Conservation (phyloP, 1,140 invertebrate genomes). For the Diabrotica undecimpunctata region DNA sequence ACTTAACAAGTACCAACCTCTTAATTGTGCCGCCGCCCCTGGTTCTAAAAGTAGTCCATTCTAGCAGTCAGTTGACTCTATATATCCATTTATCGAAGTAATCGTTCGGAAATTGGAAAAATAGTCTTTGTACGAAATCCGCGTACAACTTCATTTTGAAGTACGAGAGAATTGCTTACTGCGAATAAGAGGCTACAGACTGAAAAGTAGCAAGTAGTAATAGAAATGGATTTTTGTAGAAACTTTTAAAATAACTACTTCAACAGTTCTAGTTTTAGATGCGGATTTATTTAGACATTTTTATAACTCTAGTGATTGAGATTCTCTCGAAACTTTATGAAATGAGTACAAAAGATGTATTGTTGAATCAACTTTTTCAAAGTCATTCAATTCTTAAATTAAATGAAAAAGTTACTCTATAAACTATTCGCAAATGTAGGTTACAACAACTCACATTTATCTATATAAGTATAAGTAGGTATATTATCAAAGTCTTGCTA, state of each 20-base stretch:
- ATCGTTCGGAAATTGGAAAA: slow-evolving; percentile 11
- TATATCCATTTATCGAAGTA: slow-evolving; percentile 3
- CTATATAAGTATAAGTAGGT: too few species aligned
- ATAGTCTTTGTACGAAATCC: slow-evolving; percentile 3
- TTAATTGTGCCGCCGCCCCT: not conserved
- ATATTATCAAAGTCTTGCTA: too few species aligned
- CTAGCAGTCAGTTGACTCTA: slow-evolving; percentile 1
- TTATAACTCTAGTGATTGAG: not conserved
- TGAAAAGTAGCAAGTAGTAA: slow-evolving; percentile 2
- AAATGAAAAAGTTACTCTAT: too few species aligned
- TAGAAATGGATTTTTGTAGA: not conserved
- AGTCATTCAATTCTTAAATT: too few species aligned
- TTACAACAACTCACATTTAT: too few species aligned
- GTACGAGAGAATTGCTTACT: not conserved
- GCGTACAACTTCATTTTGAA: slow-evolving; percentile 1
- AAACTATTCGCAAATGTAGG: too few species aligned
- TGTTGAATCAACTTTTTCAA: too few species aligned
- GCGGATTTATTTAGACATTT: not conserved
- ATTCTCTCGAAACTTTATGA: too few species aligned
- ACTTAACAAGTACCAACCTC: too few species aligned
- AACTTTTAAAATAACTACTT: not conserved
- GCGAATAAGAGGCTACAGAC: not conserved
- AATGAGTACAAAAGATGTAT: too few species aligned
- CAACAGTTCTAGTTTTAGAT: not conserved
- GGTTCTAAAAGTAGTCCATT: not conserved